Base-by-base conservation (phyloP, 2,113 vertebrate species). In the Mungos mungo region DNA sequence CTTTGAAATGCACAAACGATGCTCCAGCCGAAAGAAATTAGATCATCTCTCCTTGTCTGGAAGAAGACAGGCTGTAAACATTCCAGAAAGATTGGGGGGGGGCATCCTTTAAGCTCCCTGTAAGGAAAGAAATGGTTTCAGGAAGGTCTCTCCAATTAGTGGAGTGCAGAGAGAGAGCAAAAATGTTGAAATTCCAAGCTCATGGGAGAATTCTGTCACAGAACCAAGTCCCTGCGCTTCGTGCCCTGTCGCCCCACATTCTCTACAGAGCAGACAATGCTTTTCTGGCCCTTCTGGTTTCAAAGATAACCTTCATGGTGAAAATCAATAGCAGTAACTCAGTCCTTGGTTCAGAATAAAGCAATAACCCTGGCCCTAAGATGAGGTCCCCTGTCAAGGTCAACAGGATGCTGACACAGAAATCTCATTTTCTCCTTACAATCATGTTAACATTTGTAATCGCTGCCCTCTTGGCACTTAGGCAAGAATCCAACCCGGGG, bases 281-380 rank as follows among this genome's bases (percentile, higher is more conserved):
- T 94, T 83, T 60, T 33, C 92, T 80, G 82, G 85, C 45, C 85
- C 41, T 95, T 77, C 52, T 86, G 91, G 63, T 87, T 89, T 97
- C 86, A 92, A 86, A 97, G 93, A 97, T 95, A 96, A 97, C 77
- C 96, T 98, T 95, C 93, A 65, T 2, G 11, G 81, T 52, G 45
- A 87, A 94, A 96, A 94, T 93, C 96, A 71, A 89, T 87, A 93
- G n/a, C 45, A 76, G 33, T 31, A 76, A 93, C 18, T 38, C 4
- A 50, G 83, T 66, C 68, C 89, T 79, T 52, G 65, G 89, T 93
- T 88, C 93, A 74, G 82, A 96, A 79, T 74, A 50, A 87, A 96
- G 54, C 52, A 92, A 27, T 76, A 87, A 69, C 27, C 77, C 85
- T 33, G 47, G 33, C 47, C 47, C 35, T 50, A 69, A 69, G 85